These are phyloP conservation scores for Agrilus planipennis DNA, from an alignment of 1,140 invertebrate genomes.

Conservation along the genomic window DNA sequence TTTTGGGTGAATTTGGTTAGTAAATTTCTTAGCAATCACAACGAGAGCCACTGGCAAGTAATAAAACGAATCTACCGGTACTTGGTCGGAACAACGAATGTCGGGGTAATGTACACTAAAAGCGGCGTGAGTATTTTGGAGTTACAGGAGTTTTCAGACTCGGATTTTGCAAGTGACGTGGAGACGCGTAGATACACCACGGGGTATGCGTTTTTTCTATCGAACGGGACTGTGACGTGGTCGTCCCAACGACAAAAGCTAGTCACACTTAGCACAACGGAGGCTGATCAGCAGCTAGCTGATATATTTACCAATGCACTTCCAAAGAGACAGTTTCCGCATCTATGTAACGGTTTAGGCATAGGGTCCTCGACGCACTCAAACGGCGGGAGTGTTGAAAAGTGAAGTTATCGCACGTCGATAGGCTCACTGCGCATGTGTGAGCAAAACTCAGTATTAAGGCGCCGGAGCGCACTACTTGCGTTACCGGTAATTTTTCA, in stretches of 20 bases:
- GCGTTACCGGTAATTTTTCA: too few species aligned
- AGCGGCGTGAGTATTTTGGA: too few species aligned
- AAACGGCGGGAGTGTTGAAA: too few species aligned
- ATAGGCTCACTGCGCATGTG: too few species aligned
- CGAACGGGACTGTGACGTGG: constrained; percentile 24
- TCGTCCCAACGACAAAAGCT: constrained; percentile 19
- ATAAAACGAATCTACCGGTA: constrained; percentile 32
- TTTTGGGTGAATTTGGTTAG: constrained; percentile 23
- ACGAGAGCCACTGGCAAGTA: constrained; percentile 23
- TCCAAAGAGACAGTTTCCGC: too few species aligned
- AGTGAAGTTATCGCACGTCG: too few species aligned
- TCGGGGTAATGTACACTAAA: not conserved
- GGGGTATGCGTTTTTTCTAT: constrained; percentile 25
- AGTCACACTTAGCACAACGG: constrained; percentile 29
- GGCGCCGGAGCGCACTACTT: too few species aligned
- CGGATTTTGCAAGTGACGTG: constrained; percentile 27
- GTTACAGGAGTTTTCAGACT: constrained; percentile 20
- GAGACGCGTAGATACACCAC: constrained; percentile 21
- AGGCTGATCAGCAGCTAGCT: too few species aligned
- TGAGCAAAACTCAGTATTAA: too few species aligned
- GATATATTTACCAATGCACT: too few species aligned
- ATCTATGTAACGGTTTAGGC: too few species aligned
- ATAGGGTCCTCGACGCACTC: too few species aligned
- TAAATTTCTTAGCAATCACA: not conserved
- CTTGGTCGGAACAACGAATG: constrained; percentile 27